A percentile compares a stretch with the other conserved stretches of the same genome.
These are phyloP conservation scores for Ostrea denselamellosa DNA, from an alignment of 1,140 invertebrate species.

Conservation along the genomic window DNA sequence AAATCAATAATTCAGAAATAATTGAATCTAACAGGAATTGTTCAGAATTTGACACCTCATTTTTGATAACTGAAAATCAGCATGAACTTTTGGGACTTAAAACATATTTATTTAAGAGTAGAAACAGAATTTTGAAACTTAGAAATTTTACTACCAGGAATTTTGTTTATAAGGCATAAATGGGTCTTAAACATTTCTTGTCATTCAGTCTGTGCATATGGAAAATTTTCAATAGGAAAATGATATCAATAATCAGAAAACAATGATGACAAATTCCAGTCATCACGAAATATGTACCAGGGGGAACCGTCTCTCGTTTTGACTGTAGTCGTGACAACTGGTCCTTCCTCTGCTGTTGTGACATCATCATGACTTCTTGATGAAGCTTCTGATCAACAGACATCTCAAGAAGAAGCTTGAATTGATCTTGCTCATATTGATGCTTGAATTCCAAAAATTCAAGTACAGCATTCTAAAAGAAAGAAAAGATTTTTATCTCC, in stretches of 20 bases:
- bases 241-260: too few relatives aligned
- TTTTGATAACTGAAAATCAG: background rate
- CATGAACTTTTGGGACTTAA: background rate
- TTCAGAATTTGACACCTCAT: background rate
- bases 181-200: too few relatives aligned
- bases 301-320: slow-evolving; percentile 48
- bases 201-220: too few relatives aligned
- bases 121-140: slow-evolving; percentile 7
- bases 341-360: slow-evolving; percentile 64
- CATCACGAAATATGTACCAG: slow-evolving; percentile 44
- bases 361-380: slow-evolving; percentile 55
- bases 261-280: background rate
- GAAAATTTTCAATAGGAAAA: too few relatives aligned
- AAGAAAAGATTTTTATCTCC: background rate
- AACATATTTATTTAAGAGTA: background rate
- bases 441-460: slow-evolving; percentile 64
- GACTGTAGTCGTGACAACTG: slow-evolving; percentile 60
- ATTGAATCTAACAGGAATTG: background rate
- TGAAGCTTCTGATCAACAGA: slow-evolving; percentile 52
- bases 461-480: slow-evolving; percentile 62
- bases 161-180: too few relatives aligned
- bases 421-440: slow-evolving; percentile 61
- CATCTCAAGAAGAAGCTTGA: slow-evolving; percentile 59
- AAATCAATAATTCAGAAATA: background rate
- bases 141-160: slow-evolving; percentile 3